A percentile compares a stretch with the other conserved stretches of the same genome.
Conservation (phyloP, 2,888 invertebrate species). For the Petrolisthes cinctipes region DNA sequence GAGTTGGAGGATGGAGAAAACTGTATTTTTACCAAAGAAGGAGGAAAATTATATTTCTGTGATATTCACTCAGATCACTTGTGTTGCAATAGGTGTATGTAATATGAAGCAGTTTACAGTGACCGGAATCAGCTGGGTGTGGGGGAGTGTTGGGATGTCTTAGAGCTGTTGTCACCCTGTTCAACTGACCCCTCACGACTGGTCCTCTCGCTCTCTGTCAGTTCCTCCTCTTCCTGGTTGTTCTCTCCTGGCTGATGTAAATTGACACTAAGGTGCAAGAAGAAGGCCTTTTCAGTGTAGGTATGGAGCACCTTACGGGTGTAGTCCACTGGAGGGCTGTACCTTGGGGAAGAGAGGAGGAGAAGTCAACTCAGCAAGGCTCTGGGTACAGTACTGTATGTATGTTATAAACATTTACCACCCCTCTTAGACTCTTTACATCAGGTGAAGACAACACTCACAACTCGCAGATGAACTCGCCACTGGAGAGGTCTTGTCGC, state of each 20-base stretch:
- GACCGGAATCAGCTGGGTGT: constrained; percentile 10
- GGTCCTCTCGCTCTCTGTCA: not conserved
- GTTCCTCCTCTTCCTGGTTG: not conserved
- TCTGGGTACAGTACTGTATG: not conserved
- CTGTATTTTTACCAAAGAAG: no score
- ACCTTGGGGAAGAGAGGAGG: constrained; percentile 37
- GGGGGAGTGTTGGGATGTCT: not conserved
- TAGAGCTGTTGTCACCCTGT: not conserved
- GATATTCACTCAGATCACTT: not conserved
- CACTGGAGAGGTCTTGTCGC: constrained; percentile 42
- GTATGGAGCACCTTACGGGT: constrained; percentile 40
- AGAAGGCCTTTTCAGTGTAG: constrained; percentile 64
- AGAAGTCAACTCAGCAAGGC: not conserved
- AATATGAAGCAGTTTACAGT: not conserved
- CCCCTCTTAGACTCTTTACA: not conserved
- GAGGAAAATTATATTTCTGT: no score
- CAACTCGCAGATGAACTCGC: constrained; percentile 63
- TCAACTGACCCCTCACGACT: not conserved
- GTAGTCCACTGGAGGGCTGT: constrained; percentile 62
- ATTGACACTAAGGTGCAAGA: constrained; percentile 49
- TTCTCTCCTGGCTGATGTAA: not conserved
- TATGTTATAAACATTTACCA: not conserved
- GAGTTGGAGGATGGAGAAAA: no score
- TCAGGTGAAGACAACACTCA: constrained; percentile 28
- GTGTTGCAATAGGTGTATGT: not conserved